A percentile compares a stretch with the other conserved stretches of the same genome.
Evolutionary conservation across 2,797 vertebrate species (phyloP).

Genomic region (Sebastes umbrosus): DNA sequence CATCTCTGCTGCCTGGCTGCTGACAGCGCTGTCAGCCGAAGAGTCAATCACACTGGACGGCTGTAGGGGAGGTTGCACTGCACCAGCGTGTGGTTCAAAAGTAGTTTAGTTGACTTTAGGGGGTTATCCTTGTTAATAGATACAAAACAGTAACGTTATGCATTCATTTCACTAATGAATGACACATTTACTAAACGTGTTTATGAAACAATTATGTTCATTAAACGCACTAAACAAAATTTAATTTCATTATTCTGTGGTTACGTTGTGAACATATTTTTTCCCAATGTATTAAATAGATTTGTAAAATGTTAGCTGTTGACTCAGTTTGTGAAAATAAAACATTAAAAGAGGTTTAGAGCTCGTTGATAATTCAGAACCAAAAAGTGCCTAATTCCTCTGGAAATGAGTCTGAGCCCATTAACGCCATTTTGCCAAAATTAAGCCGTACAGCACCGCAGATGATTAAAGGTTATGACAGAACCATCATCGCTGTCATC

Average conservation of each 20-base stretch:
- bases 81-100: not conserved
- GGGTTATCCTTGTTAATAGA: not conserved
- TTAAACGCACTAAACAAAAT: not conserved
- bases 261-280: not conserved
- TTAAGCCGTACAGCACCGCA: not conserved
- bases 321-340: not conserved
- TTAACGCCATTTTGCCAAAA: not conserved
- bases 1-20: not conserved
- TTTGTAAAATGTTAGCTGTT: not conserved
- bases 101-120: not conserved
- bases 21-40: not conserved
- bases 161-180: not conserved
- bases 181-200: not conserved
- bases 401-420: not conserved
- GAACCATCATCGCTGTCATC: constrained; percentile 21
- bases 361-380: not conserved
- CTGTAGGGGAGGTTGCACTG: not conserved
- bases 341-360: not conserved
- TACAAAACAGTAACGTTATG: not conserved
- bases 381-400: not conserved
- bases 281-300: not conserved
- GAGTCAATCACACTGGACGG: too few species aligned
- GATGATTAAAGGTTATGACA: constrained; percentile 19
- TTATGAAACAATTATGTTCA: not conserved
- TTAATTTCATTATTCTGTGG: not conserved